Conservation (phyloP, 2,888 invertebrate species). For the Vannuccia rotundouncinata region DNA sequence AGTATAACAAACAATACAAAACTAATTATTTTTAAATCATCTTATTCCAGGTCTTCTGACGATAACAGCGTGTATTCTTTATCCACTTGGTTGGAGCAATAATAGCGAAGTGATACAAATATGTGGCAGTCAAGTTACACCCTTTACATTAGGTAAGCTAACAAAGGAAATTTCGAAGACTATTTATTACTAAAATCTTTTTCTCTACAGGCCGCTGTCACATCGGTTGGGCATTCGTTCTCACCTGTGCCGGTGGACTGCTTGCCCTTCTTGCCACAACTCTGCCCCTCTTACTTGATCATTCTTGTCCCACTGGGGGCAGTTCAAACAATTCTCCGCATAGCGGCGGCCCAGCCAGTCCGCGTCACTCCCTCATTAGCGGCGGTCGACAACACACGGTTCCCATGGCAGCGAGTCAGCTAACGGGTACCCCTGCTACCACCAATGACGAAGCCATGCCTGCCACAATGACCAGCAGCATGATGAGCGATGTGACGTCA, state of each 20-base stretch:
- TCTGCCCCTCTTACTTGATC: constrained; percentile 30
- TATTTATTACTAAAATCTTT: too few species aligned
- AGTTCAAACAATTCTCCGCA: background rate
- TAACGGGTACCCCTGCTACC: background rate
- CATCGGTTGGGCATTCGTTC: constrained; percentile 40
- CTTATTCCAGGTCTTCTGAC: constrained; percentile 17
- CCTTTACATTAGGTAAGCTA: constrained; percentile 36
- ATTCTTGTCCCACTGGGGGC: background rate
- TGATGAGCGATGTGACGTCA: too few species aligned
- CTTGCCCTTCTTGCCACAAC: constrained; percentile 35
- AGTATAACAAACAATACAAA: too few species aligned
- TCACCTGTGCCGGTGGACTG: constrained; percentile 39
- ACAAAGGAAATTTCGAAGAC: too few species aligned
- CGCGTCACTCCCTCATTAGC: background rate
- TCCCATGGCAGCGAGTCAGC: constrained; percentile 25
- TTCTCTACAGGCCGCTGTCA: constrained; percentile 39
- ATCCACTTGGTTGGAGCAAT: constrained; percentile 35
- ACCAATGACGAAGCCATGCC: background rate
- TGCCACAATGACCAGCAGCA: background rate
- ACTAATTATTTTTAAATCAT: too few species aligned
- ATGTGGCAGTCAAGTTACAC: constrained; percentile 12
- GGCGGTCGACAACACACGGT: background rate
- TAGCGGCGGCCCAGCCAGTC: background rate
- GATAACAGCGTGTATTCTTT: constrained; percentile 33
- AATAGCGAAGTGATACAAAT: constrained; percentile 36